These are phyloP conservation scores for Engystomops pustulosus DNA, from an alignment of 2,113 vertebrate species.

Conservation along the genomic window DNA sequence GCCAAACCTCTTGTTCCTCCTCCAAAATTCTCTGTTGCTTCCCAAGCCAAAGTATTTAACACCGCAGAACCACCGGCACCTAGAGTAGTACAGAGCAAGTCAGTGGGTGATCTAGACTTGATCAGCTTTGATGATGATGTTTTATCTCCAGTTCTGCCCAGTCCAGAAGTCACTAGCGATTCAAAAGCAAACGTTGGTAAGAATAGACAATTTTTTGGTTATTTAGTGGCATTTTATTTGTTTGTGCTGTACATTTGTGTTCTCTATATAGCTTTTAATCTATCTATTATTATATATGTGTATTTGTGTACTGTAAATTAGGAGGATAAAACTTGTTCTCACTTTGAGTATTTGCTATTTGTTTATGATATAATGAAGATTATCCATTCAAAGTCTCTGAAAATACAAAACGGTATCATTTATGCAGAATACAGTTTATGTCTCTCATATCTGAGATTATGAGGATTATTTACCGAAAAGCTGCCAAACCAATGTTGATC, in stretches of 20 bases:
- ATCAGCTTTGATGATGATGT: slow-evolving; percentile 83
- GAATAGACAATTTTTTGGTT: slow-evolving; percentile 50
- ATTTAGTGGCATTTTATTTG: neutral
- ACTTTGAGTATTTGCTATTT: no score
- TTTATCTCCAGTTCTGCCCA: slow-evolving; percentile 65
- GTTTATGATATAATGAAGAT: no score
- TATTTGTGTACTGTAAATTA: no score
- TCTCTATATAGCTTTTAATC: neutral
- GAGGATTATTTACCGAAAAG: no score
- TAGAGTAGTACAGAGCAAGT: slow-evolving; percentile 62
- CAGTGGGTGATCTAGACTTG: slow-evolving; percentile 72
- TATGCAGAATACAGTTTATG: no score
- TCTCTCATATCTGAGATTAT: no score
- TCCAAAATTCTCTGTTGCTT: slow-evolving; percentile 68
- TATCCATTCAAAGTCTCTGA: no score
- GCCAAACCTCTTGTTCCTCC: slow-evolving; percentile 65
- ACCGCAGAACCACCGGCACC: slow-evolving; percentile 69
- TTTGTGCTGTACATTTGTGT: no score
- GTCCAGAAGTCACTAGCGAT: slow-evolving; percentile 62
- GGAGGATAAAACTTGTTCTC: no score
- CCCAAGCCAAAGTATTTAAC: slow-evolving; percentile 69
- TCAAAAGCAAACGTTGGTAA: slow-evolving; percentile 74
- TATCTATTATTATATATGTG: no score
- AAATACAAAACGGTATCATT: no score
- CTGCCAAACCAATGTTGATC: no score